Evolutionary conservation across 1,140 invertebrate genomes (phyloP).

Genomic region (Drosophila watanabei): DNA sequence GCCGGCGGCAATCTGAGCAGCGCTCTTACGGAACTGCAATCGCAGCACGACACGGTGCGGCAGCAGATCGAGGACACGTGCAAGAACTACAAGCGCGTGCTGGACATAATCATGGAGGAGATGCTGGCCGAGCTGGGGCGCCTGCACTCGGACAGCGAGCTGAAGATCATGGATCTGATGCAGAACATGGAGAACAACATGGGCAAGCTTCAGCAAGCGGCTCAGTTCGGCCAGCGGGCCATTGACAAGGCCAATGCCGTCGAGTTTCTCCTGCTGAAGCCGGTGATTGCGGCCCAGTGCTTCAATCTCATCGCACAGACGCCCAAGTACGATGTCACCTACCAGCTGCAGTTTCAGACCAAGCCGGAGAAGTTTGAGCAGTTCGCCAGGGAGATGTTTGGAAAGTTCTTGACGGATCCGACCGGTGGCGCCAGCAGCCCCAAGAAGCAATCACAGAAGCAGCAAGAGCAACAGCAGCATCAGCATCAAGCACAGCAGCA

Average conservation of each 20-base stretch:
- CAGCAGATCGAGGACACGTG: slow-evolving; percentile 94
- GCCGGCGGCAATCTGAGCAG: slow-evolving; percentile 90
- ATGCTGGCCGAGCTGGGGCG: slow-evolving; percentile 91
- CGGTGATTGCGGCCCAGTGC: slow-evolving; percentile 91
- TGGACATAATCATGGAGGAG: slow-evolving; percentile 92
- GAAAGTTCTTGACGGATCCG: slow-evolving; percentile 89
- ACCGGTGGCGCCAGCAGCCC: slow-evolving; percentile 14
- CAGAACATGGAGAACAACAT: slow-evolving; percentile 92
- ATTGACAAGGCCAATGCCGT: slow-evolving; percentile 93
- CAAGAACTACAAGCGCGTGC: slow-evolving; percentile 92
- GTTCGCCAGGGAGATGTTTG: slow-evolving; percentile 89
- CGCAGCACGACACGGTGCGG: slow-evolving; percentile 94
- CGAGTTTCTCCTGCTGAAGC: slow-evolving; percentile 93
- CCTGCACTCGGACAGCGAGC: slow-evolving; percentile 93
- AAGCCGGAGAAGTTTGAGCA: slow-evolving; percentile 93
- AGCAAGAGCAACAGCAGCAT: slow-evolving; percentile 24
- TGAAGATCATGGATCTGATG: slow-evolving; percentile 95
- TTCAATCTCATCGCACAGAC: slow-evolving; percentile 92
- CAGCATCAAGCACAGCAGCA: slow-evolving; percentile 22
- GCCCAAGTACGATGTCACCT: slow-evolving; percentile 91
- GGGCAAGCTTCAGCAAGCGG: slow-evolving; percentile 94
- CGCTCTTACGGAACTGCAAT: slow-evolving; percentile 93
- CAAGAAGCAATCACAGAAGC: slow-evolving; percentile 22
- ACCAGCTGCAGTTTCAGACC: slow-evolving; percentile 93
- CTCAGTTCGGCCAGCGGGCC: slow-evolving; percentile 92